Evolutionary conservation across 1,140 invertebrate species (phyloP).

Genomic region (Formica exsecta): DNA sequence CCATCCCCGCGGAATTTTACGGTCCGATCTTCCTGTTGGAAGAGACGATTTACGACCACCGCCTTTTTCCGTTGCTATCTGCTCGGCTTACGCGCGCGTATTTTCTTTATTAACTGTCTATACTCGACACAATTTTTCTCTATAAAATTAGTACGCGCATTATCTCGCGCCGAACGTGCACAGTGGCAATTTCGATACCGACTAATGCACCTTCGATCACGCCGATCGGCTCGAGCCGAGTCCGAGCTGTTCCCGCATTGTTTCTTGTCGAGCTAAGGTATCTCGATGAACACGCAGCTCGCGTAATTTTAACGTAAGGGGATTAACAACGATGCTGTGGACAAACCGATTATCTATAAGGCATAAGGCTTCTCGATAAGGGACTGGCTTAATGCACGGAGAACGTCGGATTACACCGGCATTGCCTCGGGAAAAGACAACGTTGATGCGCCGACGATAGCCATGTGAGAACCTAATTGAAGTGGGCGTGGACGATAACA

Average conservation of each 20-base stretch:
- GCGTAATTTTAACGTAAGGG: conserved; percentile 55
- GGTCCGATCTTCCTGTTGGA: conserved; percentile 67
- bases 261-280: conserved; percentile 34
- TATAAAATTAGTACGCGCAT: conserved; percentile 46
- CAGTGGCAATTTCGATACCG: conserved; percentile 20
- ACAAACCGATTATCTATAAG: conserved; percentile 65
- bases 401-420: conserved; percentile 69
- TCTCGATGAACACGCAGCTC: conserved; percentile 58
- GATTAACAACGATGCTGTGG: conserved; percentile 65
- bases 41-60: conserved; percentile 69
- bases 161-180: conserved; percentile 26
- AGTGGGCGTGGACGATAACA: conserved; percentile 74
- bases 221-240: conserved; percentile 26
- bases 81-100: not conserved
- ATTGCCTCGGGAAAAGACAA: conserved; percentile 67
- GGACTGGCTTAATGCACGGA: conserved; percentile 63
- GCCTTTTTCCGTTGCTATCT: conserved; percentile 55
- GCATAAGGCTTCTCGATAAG: conserved; percentile 42
- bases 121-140: not conserved
- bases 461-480: conserved; percentile 73
- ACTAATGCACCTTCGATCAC: conserved; percentile 39
- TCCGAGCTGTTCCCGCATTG: not conserved
- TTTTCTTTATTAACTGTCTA: conserved; percentile 34
- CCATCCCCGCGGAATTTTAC: conserved; percentile 71
- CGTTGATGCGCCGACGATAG: conserved; percentile 72